Conservation (phyloP, 2,888 invertebrate species). For the Stenotaenia linearis region DNA sequence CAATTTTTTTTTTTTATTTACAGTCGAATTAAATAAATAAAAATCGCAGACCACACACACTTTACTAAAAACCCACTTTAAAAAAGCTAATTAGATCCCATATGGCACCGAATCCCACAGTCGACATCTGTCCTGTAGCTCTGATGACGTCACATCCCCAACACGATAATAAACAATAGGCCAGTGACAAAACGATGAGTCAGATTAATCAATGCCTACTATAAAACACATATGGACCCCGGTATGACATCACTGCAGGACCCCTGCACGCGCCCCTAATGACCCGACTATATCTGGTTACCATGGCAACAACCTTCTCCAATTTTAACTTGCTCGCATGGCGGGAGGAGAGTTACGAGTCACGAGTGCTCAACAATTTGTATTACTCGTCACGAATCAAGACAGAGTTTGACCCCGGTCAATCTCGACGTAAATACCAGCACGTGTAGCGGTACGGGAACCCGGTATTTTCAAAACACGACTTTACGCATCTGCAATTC, state of each 20-base stretch:
- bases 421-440: neutral
- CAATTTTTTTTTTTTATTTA: neutral
- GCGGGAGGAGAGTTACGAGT: neutral
- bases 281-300: conserved; percentile 1
- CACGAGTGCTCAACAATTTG: conserved; percentile 7
- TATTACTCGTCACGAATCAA: conserved; percentile 24
- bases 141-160: neutral
- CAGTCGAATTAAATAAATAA: neutral
- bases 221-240: conserved; percentile 18
- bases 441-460: neutral
- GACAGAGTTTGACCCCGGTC: neutral
- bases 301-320: neutral
- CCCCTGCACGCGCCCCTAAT: conserved; percentile 1
- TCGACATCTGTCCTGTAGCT: neutral
- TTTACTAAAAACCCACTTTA: neutral
- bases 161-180: conserved; percentile 5
- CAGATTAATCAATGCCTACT: conserved; percentile 1
- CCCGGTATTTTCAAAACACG: no score
- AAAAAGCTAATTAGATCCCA: neutral
- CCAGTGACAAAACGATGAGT: conserved; percentile 10
- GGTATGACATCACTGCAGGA: neutral
- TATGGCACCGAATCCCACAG: neutral
- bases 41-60: neutral
- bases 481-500: neutral
- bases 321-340: neutral